Evolutionary conservation across 2,797 vertebrate species (phyloP).

Genomic region (Yasuhikotakia modesta): DNA sequence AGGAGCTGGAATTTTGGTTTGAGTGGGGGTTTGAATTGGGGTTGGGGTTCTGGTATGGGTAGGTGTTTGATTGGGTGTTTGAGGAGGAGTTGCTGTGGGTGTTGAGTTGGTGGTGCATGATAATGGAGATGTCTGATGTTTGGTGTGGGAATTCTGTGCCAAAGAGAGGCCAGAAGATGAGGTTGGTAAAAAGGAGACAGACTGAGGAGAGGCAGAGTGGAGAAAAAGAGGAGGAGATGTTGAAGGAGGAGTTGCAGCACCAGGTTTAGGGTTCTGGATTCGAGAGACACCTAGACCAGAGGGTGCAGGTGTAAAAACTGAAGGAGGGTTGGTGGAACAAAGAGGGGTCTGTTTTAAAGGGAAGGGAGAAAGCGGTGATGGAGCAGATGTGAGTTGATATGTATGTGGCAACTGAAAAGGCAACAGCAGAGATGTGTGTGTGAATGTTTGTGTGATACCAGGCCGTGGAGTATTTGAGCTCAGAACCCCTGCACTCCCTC

Average conservation of each 20-base stretch:
- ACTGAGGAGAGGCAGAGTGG: slow-evolving; percentile 62
- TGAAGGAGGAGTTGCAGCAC: slow-evolving; percentile 68
- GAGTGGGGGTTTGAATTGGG: slow-evolving; percentile 62
- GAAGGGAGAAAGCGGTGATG: slow-evolving; percentile 26
- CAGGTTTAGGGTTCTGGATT: slow-evolving; percentile 71
- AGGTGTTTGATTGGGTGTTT: slow-evolving; percentile 60
- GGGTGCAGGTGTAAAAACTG: slow-evolving; percentile 61
- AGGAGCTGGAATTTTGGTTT: slow-evolving; percentile 47
- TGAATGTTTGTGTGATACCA: slow-evolving; percentile 43
- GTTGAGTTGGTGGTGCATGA: slow-evolving; percentile 65
- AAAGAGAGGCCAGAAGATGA: slow-evolving; percentile 63
- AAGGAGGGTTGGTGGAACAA: slow-evolving; percentile 63
- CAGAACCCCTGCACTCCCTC: slow-evolving; percentile 75
- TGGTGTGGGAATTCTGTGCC: slow-evolving; percentile 69
- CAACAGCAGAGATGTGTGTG: slow-evolving; percentile 46
- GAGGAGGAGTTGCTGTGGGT: slow-evolving; percentile 62
- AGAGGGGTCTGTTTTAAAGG: slow-evolving; percentile 68
- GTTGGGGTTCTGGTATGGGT: slow-evolving; percentile 54
- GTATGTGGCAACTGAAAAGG: slow-evolving; percentile 45
- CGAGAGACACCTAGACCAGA: slow-evolving; percentile 62
- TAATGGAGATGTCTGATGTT: slow-evolving; percentile 70
- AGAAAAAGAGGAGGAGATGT: slow-evolving; percentile 64
- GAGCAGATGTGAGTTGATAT: slow-evolving; percentile 40
- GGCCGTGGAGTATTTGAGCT: slow-evolving; percentile 62
- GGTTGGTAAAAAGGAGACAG: slow-evolving; percentile 59